Evolutionary conservation across 2,888 invertebrate genomes (phyloP), one percentile per base, ranked within the genome.

Genomic region (Scelioninae gen. 2): DNA sequence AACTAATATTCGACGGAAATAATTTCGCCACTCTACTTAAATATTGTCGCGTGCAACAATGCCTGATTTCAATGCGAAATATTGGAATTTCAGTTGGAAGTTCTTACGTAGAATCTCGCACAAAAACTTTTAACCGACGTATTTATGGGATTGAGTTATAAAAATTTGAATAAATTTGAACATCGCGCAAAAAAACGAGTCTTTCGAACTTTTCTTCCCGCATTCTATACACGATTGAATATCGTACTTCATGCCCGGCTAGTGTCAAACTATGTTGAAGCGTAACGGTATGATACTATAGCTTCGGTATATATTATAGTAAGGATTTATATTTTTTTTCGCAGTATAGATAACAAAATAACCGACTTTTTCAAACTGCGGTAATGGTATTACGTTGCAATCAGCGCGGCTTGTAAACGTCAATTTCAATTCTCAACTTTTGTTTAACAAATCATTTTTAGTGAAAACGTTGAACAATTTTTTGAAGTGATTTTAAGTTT

Each of bases 101-200:
- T 22, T 18, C n/a, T 45, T n/a, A n/a, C n/a, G n/a, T n/a, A n/a
- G n/a, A n/a, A n/a, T n/a, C n/a, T n/a, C n/a, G n/a, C 10, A n/a
- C 7, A 52, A 19, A 35, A 52, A 35, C 18, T 39, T 39, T 16
- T 31, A 31, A 33, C 31, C 13, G 18, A 16, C 31, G 33, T 52
- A 52, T 35, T 52, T 35, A 35, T 35, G 52, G 22, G 10, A 11
- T 31, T n/a, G 31, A 48, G 39, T 22, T 19, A 15, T 53, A 52
- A 16, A 35, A 16, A 52, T 19, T 19, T 37, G 1, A 37, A 39
- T 53, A 53, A 39, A 53, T 53, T 37, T 53, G 25, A 41, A 41
- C 16, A n/a, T 43, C n/a, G 19, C 22, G 18, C 15, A 43, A 35
- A 52, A 39, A 39, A 16, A 48, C 31, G 9, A 33, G n/a, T 31